phyloP scores from a whole-genome alignment of 1,140 invertebrate species.

The Eriosoma lanigerum region DNA sequence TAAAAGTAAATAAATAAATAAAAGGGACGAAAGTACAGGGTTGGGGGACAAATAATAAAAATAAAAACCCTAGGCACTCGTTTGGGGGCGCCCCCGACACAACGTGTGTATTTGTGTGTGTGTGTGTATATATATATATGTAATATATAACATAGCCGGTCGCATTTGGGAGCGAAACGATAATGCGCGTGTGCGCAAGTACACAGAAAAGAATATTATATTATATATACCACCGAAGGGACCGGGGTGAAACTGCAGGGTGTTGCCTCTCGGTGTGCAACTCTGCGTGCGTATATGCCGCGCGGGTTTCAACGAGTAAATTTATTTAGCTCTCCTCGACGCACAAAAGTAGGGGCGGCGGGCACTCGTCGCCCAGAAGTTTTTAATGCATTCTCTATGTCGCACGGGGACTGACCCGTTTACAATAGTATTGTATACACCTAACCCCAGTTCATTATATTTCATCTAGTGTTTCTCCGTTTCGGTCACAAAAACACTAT shows the following conservation, averaged over 20 bases:
- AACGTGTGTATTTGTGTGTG: too few relatives aligned
- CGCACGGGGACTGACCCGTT: not conserved
- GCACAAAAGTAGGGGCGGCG: too few relatives aligned
- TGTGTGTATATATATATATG: not conserved
- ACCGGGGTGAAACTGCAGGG: too few relatives aligned
- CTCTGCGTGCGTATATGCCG: not conserved
- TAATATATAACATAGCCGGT: not conserved
- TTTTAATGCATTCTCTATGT: conserved; percentile 51
- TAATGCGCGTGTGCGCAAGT: too few relatives aligned
- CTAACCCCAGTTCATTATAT: too few relatives aligned
- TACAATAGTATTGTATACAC: too few relatives aligned
- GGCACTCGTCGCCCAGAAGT: conserved; percentile 19
- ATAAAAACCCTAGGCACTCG: conserved; percentile 50
- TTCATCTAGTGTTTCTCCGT: too few relatives aligned
- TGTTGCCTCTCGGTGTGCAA: not conserved
- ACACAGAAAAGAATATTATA: too few relatives aligned
- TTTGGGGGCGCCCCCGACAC: conserved; percentile 6
- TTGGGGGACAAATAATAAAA: conserved; percentile 46
- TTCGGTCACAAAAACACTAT: too few relatives aligned
- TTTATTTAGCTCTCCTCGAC: conserved; percentile 25
- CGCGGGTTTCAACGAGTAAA: not conserved
- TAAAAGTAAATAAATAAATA: conserved; percentile 49
- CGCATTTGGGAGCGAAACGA: not conserved
- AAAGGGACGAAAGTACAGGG: not conserved
- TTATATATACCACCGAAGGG: too few relatives aligned